These are phyloP conservation scores for Macrosoma leucophasiata DNA, from an alignment of 2,888 invertebrate species.

Conservation along the genomic window DNA sequence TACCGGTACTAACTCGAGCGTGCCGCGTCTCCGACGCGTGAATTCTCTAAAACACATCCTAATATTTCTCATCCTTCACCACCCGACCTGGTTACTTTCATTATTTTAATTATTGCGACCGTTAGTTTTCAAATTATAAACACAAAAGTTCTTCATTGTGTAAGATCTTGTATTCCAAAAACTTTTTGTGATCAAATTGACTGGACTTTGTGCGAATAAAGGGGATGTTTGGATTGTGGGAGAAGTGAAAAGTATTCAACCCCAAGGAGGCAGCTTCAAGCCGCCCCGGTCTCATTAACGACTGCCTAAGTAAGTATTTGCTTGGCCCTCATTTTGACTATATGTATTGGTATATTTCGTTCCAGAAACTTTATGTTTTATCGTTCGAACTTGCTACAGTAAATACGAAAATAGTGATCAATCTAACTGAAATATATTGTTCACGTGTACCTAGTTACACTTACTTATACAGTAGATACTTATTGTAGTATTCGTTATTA, in stretches of 20 bases:
- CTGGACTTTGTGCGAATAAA: conserved; percentile 34
- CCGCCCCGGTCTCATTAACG: conserved; percentile 57
- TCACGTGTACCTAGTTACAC: too few relatives aligned
- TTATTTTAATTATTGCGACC: conserved; percentile 1
- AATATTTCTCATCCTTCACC: conserved; percentile 16
- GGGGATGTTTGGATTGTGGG: conserved; percentile 60
- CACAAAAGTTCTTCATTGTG: conserved; percentile 7
- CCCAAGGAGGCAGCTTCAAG: conserved; percentile 40
- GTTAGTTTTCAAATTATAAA: not conserved
- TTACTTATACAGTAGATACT: too few relatives aligned
- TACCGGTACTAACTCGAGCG: conserved; percentile 58
- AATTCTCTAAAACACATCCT: conserved; percentile 30
- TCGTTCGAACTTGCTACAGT: too few relatives aligned
- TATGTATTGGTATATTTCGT: too few relatives aligned
- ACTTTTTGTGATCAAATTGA: conserved; percentile 8
- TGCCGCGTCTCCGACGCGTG: conserved; percentile 43
- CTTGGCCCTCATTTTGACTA: conserved; percentile 52
- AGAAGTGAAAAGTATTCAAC: conserved; percentile 46
- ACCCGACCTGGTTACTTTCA: conserved; percentile 11
- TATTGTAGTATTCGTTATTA: too few relatives aligned
- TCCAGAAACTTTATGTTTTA: too few relatives aligned
- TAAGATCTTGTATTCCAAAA: conserved; percentile 9
- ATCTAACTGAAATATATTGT: too few relatives aligned
- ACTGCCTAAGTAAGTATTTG: conserved; percentile 58
- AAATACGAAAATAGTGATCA: too few relatives aligned